These are phyloP conservation scores for Onychostruthus taczanowskii DNA, from an alignment of 2,113 vertebrate genomes.

Conservation along the genomic window DNA sequence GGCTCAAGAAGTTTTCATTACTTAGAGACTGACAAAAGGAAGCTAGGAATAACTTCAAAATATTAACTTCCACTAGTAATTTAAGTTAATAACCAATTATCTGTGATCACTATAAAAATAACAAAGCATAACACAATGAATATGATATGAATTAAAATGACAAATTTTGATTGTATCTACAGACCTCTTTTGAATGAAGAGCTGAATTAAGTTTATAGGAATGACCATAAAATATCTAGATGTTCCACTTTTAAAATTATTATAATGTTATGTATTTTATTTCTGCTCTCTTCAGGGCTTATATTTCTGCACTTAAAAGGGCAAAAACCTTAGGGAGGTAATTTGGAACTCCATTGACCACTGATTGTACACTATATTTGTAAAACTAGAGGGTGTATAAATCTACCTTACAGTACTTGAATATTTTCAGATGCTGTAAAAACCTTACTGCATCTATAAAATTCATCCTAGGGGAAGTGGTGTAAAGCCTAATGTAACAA, in stretches of 20 bases:
- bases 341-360: background rate
- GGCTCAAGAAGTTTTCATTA: background rate
- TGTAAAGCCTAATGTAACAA: background rate
- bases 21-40: background rate
- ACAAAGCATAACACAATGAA: background rate
- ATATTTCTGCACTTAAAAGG: background rate
- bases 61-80: background rate
- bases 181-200: background rate
- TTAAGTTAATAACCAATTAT: background rate
- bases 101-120: background rate
- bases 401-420: background rate
- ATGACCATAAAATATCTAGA: background rate
- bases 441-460: conserved; percentile 11
- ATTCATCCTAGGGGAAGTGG: background rate
- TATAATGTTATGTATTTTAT: background rate
- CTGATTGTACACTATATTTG: background rate
- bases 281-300: background rate
- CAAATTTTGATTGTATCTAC: background rate
- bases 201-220: background rate
- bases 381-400: background rate
- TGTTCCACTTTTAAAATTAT: background rate
- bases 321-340: background rate
- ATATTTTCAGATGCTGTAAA: conserved; percentile 15
- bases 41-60: background rate
- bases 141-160: background rate